phyloP scores from a whole-genome alignment of 2,797 vertebrate genomes.

The Thripadectes ignobilis region DNA sequence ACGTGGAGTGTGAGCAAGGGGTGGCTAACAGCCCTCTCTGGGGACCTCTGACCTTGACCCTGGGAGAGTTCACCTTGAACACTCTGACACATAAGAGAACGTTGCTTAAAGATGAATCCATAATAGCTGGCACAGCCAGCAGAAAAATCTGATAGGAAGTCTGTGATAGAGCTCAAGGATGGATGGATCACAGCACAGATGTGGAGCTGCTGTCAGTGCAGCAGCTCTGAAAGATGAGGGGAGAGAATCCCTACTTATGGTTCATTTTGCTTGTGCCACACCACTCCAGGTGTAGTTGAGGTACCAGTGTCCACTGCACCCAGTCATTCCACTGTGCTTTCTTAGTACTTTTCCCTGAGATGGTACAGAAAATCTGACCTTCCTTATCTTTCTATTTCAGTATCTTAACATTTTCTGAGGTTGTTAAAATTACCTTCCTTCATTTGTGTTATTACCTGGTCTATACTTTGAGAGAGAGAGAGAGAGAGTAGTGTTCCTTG shows the following conservation, averaged over 20 bases:
- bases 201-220: not conserved
- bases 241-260: not conserved
- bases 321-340: not conserved
- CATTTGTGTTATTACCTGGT: constrained; percentile 12
- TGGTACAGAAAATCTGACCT: not conserved
- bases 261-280: not conserved
- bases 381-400: constrained; percentile 24
- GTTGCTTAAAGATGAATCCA: not conserved
- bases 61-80: not conserved
- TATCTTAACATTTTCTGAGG: not conserved
- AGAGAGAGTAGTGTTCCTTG: constrained; percentile 3
- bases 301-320: not conserved
- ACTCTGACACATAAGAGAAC: not conserved
- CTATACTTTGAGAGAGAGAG: constrained; percentile 19
- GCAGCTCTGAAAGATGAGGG: not conserved
- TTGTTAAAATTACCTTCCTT: constrained; percentile 52
- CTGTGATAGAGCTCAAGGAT: not conserved
- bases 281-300: not conserved
- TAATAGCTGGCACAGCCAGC: not conserved
- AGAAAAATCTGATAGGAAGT: not conserved
- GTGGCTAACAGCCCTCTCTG: not conserved
- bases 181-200: not conserved
- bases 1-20: not conserved
- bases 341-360: not conserved
- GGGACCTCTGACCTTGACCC: not conserved